phyloP scores from a whole-genome alignment of 2,888 invertebrate genomes.

The Polydrusus cervinus region DNA sequence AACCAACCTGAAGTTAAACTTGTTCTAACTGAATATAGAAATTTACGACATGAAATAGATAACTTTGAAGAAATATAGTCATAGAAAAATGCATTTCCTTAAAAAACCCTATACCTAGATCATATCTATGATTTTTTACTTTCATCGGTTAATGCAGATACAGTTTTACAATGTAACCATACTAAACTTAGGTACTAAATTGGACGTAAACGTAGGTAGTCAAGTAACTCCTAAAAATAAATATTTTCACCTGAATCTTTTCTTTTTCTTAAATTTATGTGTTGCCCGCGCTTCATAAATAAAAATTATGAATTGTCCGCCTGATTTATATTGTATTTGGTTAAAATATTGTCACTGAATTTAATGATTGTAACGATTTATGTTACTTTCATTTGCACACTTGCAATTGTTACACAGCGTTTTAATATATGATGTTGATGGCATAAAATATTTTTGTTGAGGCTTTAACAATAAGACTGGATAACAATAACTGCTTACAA shows the following conservation, averaged over 20 bases:
- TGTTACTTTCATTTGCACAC: conserved; percentile 56
- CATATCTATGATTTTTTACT: no score
- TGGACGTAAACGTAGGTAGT: background rate
- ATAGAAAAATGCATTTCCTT: no score
- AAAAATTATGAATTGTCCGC: conserved; percentile 57
- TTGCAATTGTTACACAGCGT: conserved; percentile 54
- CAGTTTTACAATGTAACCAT: background rate
- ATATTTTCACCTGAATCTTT: background rate
- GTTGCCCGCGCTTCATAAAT: conserved; percentile 55
- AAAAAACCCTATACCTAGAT: no score
- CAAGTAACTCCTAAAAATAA: background rate
- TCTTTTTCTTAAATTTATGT: conserved; percentile 40
- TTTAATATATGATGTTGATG: conserved; percentile 49
- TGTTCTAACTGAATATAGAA: no score
- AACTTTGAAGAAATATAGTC: no score
- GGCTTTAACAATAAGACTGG: conserved; percentile 40
- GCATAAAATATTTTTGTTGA: conserved; percentile 41
- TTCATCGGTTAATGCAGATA: no score
- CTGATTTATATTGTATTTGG: conserved; percentile 59
- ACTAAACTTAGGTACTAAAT: background rate
- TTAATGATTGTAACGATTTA: conserved; percentile 57
- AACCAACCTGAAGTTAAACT: no score
- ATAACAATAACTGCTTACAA: conserved; percentile 41
- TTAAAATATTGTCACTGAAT: conserved; percentile 57
- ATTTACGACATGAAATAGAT: no score